These are phyloP conservation scores for Trichonephila clavata DNA, from an alignment of 1,140 invertebrate genomes.

Conservation along the genomic window DNA sequence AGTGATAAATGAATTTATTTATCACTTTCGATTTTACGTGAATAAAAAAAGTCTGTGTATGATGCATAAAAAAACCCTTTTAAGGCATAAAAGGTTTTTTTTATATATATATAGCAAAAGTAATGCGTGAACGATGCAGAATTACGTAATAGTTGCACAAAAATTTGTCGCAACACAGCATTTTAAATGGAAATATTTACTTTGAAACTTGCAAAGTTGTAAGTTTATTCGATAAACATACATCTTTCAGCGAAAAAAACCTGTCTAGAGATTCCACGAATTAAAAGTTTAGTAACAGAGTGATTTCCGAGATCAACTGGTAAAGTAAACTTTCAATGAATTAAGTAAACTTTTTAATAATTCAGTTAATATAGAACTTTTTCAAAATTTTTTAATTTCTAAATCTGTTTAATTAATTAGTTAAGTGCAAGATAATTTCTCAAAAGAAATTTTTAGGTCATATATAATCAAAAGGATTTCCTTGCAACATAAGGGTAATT, in stretches of 20 bases:
- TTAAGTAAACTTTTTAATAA: conserved; percentile 1
- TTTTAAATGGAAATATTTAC: conserved; percentile 28
- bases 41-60: too few species aligned
- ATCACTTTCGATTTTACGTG: too few species aligned
- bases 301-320: neutral
- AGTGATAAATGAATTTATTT: too few species aligned
- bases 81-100: too few species aligned
- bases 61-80: too few species aligned
- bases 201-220: neutral
- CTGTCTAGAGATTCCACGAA: neutral
- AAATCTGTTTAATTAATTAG: too few species aligned
- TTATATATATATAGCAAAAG: neutral
- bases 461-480: neutral
- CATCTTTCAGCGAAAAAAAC: neutral
- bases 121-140: neutral
- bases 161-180: neutral
- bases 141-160: neutral
- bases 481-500: neutral
- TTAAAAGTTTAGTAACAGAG: neutral
- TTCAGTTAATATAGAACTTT: too few species aligned
- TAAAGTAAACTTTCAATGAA: neutral
- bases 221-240: neutral
- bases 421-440: too few species aligned
- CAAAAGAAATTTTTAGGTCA: too few species aligned
- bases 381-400: too few species aligned